Conservation (phyloP, 35 echinoderm and acorn worm genomes). For the Diadema setosum region DNA sequence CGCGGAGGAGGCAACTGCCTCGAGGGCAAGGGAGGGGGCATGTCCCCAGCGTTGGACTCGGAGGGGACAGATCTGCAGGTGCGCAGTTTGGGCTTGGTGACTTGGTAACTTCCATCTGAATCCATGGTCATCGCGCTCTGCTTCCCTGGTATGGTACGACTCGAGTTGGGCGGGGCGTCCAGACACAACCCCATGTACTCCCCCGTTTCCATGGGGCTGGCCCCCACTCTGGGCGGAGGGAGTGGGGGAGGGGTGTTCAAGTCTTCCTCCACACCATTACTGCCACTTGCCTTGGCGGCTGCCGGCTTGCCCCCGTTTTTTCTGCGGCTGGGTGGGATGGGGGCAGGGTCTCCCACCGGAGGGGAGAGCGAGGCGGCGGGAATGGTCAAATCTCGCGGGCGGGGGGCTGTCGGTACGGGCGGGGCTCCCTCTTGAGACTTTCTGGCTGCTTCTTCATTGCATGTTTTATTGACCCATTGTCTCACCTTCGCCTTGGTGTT, state of each 20-base stretch:
- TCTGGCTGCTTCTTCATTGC: not conserved
- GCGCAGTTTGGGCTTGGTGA: not conserved
- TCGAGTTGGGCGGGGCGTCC: not conserved
- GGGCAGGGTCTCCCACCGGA: not conserved
- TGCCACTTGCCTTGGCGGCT: not conserved
- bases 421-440: slow-evolving; percentile 12
- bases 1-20: not conserved
- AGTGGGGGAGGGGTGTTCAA: slow-evolving; percentile 46
- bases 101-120: not conserved
- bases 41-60: not conserved
- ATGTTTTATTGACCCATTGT: not conserved
- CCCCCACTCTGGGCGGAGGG: slow-evolving; percentile 43
- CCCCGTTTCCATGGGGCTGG: slow-evolving; percentile 11
- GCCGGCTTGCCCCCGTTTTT: not conserved
- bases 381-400: not conserved
- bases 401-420: slow-evolving; percentile 5
- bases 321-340: not conserved
- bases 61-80: not conserved
- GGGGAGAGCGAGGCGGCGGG: not conserved
- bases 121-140: not conserved
- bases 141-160: not conserved
- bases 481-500: not conserved
- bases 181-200: not conserved
- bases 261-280: not conserved
- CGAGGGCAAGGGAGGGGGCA: not conserved